Evolutionary conservation across 2,888 invertebrate species (phyloP), one percentile per base, ranked within the genome.

Genomic region (Podabrus alpinus): DNA sequence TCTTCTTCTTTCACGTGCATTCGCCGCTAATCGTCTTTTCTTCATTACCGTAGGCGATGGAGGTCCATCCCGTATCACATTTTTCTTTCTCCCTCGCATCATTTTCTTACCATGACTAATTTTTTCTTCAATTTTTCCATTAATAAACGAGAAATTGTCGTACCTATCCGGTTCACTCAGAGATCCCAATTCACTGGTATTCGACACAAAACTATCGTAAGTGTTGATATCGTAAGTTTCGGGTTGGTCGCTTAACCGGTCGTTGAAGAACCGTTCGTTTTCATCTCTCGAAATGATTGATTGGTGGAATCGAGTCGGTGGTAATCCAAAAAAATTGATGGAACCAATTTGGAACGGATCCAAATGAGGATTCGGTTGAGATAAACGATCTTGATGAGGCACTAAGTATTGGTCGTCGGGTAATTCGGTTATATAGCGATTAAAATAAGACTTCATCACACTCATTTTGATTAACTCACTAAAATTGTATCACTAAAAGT

Each of bases 1-100:
- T 68, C 94, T 85, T 75, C 92, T 87, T 76, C 94, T 85, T 85
- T 94, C 94, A 15, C 94, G 86, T 0, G 93, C 93, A 85, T 94
- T 94, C 0, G 94, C 94, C 10, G 93, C 93, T 66, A 93, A 83
- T 74, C 94, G 85, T 71, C 93, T 85, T 80, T 89, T 90, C 82
- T 89, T 89, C 83, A 92, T 85, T n/a, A 92, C 88, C 61, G 89
- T 88, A 7, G 86, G 86, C 0, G 86, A 87, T 2, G 85, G 81
- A 3, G 85, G 84, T 15, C 84, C 80, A 24, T 86, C 86, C 64
- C 80, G 76, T 60, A 83, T 74, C 13, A 83, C 79, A 15, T 77
- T 78, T 69, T 81, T 83, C 78, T 81, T 84, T 73, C 84, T 81
- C 17, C 81, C 77, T 61, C 79, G 60, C 16, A 59, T 68, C n/a